Conservation (phyloP, 2,797 vertebrate genomes). For the Coranthus polyacanthus region DNA sequence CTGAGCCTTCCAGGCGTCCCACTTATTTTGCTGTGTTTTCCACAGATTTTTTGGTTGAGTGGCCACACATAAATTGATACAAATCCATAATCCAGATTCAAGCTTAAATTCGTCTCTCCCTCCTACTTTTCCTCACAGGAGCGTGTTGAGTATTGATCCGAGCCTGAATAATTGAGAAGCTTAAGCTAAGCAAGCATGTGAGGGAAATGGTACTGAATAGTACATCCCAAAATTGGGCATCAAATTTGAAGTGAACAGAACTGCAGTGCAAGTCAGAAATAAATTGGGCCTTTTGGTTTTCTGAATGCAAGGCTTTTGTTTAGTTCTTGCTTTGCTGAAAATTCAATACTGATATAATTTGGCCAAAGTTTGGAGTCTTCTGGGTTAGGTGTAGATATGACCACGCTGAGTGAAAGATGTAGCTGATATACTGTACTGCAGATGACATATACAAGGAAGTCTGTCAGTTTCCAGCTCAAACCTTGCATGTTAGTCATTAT, state of each 20-base stretch:
- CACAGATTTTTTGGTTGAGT: slow-evolving; percentile 76
- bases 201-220: slow-evolving; percentile 78
- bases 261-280: slow-evolving; percentile 41
- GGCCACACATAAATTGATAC: slow-evolving; percentile 80
- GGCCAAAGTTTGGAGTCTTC: neutral
- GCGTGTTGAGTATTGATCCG: slow-evolving; percentile 82
- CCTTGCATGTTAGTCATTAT: slow-evolving; percentile 55
- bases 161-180: slow-evolving; percentile 85
- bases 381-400: too few relatives aligned
- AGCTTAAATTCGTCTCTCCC: slow-evolving; percentile 64
- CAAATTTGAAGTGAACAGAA: slow-evolving; percentile 58
- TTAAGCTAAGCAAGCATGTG: slow-evolving; percentile 79
- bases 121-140: slow-evolving; percentile 72
- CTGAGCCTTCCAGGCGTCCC: slow-evolving; percentile 50
- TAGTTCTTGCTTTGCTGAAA: slow-evolving; percentile 16
- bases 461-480: slow-evolving; percentile 23
- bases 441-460: slow-evolving; percentile 3
- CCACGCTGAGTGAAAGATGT: neutral
- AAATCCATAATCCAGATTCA: slow-evolving; percentile 84
- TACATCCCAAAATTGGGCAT: slow-evolving; percentile 75
- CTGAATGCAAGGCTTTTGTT: slow-evolving; percentile 3
- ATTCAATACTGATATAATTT: neutral
- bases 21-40: slow-evolving; percentile 74
- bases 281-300: slow-evolving; percentile 52
- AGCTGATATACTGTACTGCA: neutral